Evolutionary conservation across 2,888 invertebrate species (phyloP).

Genomic region (Phengaris alcon): DNA sequence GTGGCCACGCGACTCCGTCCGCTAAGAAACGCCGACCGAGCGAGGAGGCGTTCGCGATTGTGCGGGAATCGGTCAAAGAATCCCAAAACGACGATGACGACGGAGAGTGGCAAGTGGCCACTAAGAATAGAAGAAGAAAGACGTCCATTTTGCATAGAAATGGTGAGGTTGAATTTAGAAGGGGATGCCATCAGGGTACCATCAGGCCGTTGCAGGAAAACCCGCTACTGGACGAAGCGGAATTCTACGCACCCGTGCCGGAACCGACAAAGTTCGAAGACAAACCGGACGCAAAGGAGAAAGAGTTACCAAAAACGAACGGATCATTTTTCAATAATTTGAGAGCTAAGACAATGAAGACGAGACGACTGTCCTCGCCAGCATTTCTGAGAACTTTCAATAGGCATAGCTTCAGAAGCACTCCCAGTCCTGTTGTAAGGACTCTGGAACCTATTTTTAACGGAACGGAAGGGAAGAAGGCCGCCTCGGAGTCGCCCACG

Average conservation of each 20-base stretch:
- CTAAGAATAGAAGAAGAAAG: conserved; percentile 73
- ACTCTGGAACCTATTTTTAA: conserved; percentile 62
- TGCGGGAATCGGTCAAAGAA: conserved; percentile 80
- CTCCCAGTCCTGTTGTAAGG: conserved; percentile 62
- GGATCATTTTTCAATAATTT: conserved; percentile 72
- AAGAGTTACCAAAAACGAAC: conserved; percentile 64
- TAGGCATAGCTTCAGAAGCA: conserved; percentile 70
- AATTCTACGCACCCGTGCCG: conserved; percentile 71
- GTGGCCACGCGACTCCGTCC: conserved; percentile 73
- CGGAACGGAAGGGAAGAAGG: conserved; percentile 59
- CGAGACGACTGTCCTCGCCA: conserved; percentile 79
- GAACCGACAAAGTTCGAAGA: conserved; percentile 65
- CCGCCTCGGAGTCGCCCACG: conserved; percentile 68
- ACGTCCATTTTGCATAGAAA: conserved; percentile 63
- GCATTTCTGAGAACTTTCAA: conserved; percentile 79
- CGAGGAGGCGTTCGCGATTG: conserved; percentile 83
- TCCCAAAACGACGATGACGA: conserved; percentile 65
- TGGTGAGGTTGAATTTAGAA: conserved; percentile 56
- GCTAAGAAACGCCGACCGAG: conserved; percentile 84
- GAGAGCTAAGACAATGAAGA: conserved; percentile 72
- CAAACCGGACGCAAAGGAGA: conserved; percentile 47
- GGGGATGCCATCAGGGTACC: conserved; percentile 50
- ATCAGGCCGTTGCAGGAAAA: conserved; percentile 69
- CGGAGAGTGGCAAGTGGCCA: conserved; percentile 71
- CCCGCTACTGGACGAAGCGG: conserved; percentile 77